Evolutionary conservation across 2,113 vertebrate genomes (phyloP), one percentile per base, ranked within the genome.

Genomic region (Sardina pilchardus): DNA sequence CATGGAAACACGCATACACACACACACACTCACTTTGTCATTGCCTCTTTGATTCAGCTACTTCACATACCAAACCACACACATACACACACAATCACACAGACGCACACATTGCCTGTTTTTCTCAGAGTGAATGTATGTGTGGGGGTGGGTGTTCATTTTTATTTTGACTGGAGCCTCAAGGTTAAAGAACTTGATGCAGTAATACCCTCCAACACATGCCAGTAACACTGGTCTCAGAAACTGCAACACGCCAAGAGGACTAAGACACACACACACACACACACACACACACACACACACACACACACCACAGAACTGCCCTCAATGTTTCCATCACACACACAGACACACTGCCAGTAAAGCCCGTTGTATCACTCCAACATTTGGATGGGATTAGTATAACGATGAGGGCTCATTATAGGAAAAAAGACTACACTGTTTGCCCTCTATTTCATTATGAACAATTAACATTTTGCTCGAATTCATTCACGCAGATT

Each of bases 291-390:
- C 85, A 87, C 81, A 87, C 83, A 53, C 81, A 80, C 84, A 43
- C 47, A 63, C 83, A 39, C 75, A 67, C 50, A 63, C 59, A 63
- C 59, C 19, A 16, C 71, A 78, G 5, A 30, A 75, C 67, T 67
- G 53, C 53, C 53, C 53, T 56, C 19, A 24, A 17, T 56, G 17
- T 56, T 56, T 56, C 53, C 53, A 56, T 24, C 71, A 36, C 26
- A 36, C 71, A 36, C 71, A 36, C 63, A 71, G 26, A 71, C 63
- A 71, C 63, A 71, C 63, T 3, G n/a, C n/a, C 47, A 92, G 59
- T 88, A 88, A 85, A 91, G 88, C 91, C 14, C 16, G 14, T 36
- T 36, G 71, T 78, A 36, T 78, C 71, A 78, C 6, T 24, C 53
- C 53, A 59, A 59, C 71, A 36, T 78, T 78, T 78, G 71, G 63